phyloP scores from a whole-genome alignment of 2,113 vertebrate genomes.

The Agapornis roseicollis region DNA sequence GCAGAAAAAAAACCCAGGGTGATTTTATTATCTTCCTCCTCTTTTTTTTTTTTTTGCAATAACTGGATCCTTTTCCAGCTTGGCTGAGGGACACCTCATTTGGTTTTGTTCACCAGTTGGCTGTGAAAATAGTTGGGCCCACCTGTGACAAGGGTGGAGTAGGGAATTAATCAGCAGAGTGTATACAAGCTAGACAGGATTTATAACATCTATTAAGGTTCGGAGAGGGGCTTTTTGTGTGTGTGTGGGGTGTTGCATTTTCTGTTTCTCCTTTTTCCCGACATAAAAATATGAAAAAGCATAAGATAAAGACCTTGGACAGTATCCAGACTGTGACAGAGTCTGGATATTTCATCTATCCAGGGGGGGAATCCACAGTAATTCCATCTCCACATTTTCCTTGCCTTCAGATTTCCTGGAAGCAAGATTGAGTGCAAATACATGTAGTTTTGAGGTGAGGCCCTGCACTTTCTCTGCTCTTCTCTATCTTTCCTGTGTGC shows the following conservation, averaged over 20 bases:
- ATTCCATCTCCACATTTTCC: constrained; percentile 8
- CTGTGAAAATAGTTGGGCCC: not conserved
- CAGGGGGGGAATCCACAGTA: not conserved
- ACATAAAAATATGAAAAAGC: constrained; percentile 28
- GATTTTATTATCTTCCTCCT: not conserved
- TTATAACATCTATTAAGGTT: not conserved
- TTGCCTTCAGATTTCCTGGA: not conserved
- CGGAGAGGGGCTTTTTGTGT: not conserved
- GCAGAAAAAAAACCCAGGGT: not conserved
- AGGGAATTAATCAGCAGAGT: constrained; percentile 39
- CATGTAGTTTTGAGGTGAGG: not conserved
- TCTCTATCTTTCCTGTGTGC: not conserved
- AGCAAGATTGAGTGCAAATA: not conserved
- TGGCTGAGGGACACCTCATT: not conserved
- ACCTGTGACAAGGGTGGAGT: constrained; percentile 41
- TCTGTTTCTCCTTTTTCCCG: not conserved
- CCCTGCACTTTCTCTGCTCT: not conserved
- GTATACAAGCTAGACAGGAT: not conserved
- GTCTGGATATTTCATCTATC: constrained; percentile 38
- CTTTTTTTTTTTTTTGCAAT: not conserved
- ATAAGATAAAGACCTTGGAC: not conserved
- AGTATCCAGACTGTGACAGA: constrained; percentile 26
- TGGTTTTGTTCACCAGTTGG: not conserved
- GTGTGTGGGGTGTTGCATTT: not conserved
- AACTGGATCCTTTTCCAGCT: constrained; percentile 42